phyloP scores from a whole-genome alignment of 2,797 vertebrate species.

The Pangasius mekongensis region DNA sequence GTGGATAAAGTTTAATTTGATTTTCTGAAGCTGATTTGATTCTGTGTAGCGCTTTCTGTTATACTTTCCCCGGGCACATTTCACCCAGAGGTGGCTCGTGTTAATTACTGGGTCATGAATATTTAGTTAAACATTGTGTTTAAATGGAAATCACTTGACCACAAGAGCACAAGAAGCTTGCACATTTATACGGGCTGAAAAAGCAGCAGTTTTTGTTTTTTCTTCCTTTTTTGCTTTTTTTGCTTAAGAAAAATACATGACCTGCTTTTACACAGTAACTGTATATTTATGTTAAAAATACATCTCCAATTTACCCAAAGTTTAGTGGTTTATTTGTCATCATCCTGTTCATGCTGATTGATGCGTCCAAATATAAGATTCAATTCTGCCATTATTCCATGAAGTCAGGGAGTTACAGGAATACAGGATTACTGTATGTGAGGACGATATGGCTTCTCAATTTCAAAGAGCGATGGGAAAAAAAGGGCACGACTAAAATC shows the following conservation, averaged over 20 bases:
- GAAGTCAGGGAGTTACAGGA: background rate
- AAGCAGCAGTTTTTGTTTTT: background rate
- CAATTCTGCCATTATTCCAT: background rate
- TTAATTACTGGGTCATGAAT: constrained; percentile 44
- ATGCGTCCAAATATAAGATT: background rate
- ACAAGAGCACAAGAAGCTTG: constrained; percentile 7
- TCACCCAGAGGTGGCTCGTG: constrained; percentile 16
- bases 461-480: background rate
- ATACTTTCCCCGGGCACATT: background rate
- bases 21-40: constrained; percentile 4
- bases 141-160: constrained; percentile 44
- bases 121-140: constrained; percentile 52
- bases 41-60: background rate
- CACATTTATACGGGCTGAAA: background rate
- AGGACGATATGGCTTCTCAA: background rate
- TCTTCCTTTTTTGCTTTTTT: background rate
- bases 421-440: background rate
- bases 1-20: background rate
- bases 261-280: background rate
- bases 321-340: background rate
- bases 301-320: background rate
- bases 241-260: background rate
- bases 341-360: background rate
- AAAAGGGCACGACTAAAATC: background rate
- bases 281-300: background rate